A percentile compares a stretch with the other conserved stretches of the same genome.
Evolutionary conservation across 2,113 vertebrate species (phyloP).

Genomic region (Coturnix japonica): DNA sequence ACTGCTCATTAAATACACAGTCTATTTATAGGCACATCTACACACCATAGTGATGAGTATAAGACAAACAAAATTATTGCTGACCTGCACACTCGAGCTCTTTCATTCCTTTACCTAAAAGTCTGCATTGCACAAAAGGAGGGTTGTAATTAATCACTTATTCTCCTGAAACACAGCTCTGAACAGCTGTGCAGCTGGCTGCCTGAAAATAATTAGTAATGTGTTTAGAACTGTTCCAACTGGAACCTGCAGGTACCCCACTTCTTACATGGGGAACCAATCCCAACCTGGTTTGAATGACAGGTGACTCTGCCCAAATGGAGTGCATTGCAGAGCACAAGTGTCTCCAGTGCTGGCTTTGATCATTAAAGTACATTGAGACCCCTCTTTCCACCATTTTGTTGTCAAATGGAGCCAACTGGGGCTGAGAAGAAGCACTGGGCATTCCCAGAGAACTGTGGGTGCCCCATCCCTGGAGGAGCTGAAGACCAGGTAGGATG

Average conservation of each 20-base stretch:
- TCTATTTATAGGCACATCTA: background rate
- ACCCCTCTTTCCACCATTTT: background rate
- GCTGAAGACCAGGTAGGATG: too few species aligned
- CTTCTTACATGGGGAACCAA: background rate
- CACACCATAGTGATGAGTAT: background rate
- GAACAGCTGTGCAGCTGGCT: slow-evolving; percentile 5
- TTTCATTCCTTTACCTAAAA: background rate
- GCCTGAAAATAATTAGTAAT: background rate
- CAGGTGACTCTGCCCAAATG: background rate
- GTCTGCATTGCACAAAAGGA: background rate
- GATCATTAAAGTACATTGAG: background rate
- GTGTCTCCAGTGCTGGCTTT: background rate
- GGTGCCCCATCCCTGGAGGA: too few species aligned
- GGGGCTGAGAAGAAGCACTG: background rate
- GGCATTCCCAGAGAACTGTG: background rate
- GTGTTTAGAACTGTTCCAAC: background rate
- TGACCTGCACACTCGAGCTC: background rate
- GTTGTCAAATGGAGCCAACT: background rate
- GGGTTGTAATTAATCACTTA: background rate
- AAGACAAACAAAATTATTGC: background rate
- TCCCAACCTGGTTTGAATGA: fast-evolving
- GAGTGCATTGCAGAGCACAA: background rate
- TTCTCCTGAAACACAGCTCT: background rate
- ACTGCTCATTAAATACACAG: background rate
- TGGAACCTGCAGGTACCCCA: background rate